Percentiles rank a stretch among this genome's conserved stretches.
phyloP scores from a whole-genome alignment of 2,888 invertebrate species.

The Tachina lurida region DNA sequence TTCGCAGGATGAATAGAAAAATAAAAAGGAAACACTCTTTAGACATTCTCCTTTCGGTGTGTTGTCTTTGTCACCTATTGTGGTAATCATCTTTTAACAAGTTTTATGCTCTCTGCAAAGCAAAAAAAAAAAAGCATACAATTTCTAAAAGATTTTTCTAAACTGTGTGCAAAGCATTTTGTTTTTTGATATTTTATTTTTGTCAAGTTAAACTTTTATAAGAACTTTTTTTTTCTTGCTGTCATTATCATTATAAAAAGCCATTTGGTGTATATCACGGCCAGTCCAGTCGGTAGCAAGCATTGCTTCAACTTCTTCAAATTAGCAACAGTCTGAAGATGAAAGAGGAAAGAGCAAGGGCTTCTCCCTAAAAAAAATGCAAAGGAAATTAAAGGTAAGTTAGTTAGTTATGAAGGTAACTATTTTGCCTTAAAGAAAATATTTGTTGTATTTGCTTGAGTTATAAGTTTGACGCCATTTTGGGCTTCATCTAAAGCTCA shows the following conservation, averaged over 20 bases:
- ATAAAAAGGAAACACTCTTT: conserved; percentile 58
- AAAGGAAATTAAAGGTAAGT: conserved; percentile 30
- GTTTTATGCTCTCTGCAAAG: conserved; percentile 74
- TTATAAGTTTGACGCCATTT: conserved; percentile 57
- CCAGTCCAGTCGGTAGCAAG: conserved; percentile 31
- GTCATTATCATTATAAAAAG: conserved; percentile 55
- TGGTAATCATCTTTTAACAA: conserved; percentile 82
- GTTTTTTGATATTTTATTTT: neutral
- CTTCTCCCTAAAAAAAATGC: no score
- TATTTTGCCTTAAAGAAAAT: conserved; percentile 51
- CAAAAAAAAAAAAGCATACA: conserved; percentile 75
- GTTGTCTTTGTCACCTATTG: conserved; percentile 75
- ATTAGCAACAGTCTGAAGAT: conserved; percentile 42
- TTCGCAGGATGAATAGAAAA: conserved; percentile 11
- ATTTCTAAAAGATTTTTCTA: conserved; percentile 73
- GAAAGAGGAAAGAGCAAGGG: neutral
- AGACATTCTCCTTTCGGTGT: conserved; percentile 49
- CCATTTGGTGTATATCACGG: conserved; percentile 53
- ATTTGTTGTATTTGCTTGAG: conserved; percentile 45
- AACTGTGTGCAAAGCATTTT: conserved; percentile 25
- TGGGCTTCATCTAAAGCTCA: conserved; percentile 29
- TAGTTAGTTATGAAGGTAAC: conserved; percentile 39
- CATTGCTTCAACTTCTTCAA: conserved; percentile 33
- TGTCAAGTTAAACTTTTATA: conserved; percentile 55
- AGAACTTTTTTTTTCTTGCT: conserved; percentile 1